Evolutionary conservation across 1,140 invertebrate species (phyloP), one percentile per base, ranked within the genome.

Genomic region (Popillia japonica): DNA sequence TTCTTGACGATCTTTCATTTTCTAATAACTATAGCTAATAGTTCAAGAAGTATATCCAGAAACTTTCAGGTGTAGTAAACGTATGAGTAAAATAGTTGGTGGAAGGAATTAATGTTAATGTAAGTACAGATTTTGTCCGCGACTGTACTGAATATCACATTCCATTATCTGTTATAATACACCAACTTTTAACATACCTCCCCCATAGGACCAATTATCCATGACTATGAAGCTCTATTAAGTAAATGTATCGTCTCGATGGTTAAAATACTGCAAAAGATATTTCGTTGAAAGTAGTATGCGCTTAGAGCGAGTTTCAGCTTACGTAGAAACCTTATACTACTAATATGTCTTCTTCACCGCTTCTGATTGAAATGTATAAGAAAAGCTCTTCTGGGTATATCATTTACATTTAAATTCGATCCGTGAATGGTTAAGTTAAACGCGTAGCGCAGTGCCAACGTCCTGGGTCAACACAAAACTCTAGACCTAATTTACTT

Each of bases 401-500:
- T 11, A 34, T 17, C 61, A 68, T 68, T 68, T 68, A 68, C 61
- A 68, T 68, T 68, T 68, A 68, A 68, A 68, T 68, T 68, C 61
- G 27, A 68, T 68, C 61, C 22, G 22, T 68, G 61, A 34, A 34
- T 27, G 22, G 22, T 23, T 6, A 68, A 34, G 61, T 27, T 68
- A 6, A 17, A 68, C 8, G 4, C 61, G 7, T 48, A 17, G 0
- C 22, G 22, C 14, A 0, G 61, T 68, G 61, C 10, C 61, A 68
- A 68, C 8, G 61, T 10, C 61, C 61, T 34, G 27, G 10, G 9
- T 68, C 61, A 68, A 34, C 61, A 27, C 23, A 27, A 27, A 27
- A 23, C 27, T 22, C 22, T 14, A 64, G 59, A 27, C 22, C 22
- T 34, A 68, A 68, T 34, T 22, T 68, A 68, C 17, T 27, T 68